Conservation (phyloP, 2,113 vertebrate species). For the Rhynchopsitta pachyrhyncha region DNA sequence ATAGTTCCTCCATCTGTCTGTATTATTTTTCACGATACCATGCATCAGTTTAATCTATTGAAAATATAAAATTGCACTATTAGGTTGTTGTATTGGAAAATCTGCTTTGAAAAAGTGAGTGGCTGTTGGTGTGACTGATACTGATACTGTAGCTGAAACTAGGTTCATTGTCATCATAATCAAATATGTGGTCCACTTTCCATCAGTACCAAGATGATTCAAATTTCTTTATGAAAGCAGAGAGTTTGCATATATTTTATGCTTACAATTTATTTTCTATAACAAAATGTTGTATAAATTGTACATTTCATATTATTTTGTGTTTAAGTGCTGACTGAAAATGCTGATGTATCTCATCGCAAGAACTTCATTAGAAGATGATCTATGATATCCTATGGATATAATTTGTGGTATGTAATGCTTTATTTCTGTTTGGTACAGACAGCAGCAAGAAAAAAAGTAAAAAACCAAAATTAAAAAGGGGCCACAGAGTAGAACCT, state of each 20-base stretch:
- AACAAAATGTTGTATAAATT: background rate
- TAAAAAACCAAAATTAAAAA: conserved; percentile 85
- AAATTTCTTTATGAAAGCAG: background rate
- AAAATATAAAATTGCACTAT: background rate
- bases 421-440: conserved; percentile 12
- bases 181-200: background rate
- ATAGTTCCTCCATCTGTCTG: background rate
- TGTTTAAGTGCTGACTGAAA: background rate
- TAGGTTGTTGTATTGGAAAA: background rate
- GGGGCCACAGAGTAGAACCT: conserved; percentile 90
- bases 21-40: background rate
- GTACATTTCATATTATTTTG: background rate
- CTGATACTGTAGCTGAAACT: background rate
- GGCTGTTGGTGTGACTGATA: background rate
- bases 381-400: background rate
- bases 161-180: background rate
- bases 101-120: background rate
- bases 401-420: background rate
- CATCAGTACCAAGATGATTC: background rate
- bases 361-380: background rate
- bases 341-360: background rate
- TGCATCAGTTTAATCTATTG: accelerated
- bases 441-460: conserved; percentile 83
- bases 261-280: background rate
- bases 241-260: background rate